Base-by-base conservation (phyloP, 2,113 vertebrate genomes). In the Alethe diademata region DNA sequence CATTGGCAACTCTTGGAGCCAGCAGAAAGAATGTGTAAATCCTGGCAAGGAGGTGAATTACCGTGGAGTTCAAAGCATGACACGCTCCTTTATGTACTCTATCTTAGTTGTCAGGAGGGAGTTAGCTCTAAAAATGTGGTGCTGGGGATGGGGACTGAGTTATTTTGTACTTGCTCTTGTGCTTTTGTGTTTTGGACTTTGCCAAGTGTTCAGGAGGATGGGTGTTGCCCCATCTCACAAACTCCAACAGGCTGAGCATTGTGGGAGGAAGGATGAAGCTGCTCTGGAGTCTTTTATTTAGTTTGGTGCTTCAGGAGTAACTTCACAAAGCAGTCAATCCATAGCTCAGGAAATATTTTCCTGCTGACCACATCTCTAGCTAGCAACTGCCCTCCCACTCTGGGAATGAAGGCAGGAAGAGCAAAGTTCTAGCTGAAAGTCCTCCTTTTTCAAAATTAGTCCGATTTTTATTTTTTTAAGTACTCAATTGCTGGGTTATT, bases 271-370 rank as follows among this genome's bases (percentile, higher is more conserved):
- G 74, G 51, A 70, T 56, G 54, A 85, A 85, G 61, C 74, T 80
- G 57, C 0, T 2, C 76, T 74, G 43, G 54, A 73, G 67, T 80
- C 51, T 31, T 18, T 86, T 15, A 1, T 88, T 93, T 86, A 54
- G 75, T 88, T 66, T 45, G 47, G 36, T 96, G 65, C 75, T 83
- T 17, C 64, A 86, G 76, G 40, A 76, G 43, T 71, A 60, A 45
- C 72, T 88, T 88, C 28, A 78, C 69, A 86, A 86, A 94, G 60
- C 28, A 62, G 14, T 76, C 2, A 0, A 31, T 56, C 88, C 12
- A 1, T 42, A 80, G 81, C 54, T 82, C 67, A 82, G 85, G 90
- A 96, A 91, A 86, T 95, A 43, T n/a, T 92, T 94, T 79, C 71
- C 56, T 79, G 71, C 74, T 95, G 74, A 90, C 47, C 2, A 2